A percentile compares a stretch with the other conserved stretches of the same genome.
These are phyloP conservation scores for Chiloscyllium punctatum DNA, from an alignment of 2,797 vertebrate genomes.

Conservation along the genomic window DNA sequence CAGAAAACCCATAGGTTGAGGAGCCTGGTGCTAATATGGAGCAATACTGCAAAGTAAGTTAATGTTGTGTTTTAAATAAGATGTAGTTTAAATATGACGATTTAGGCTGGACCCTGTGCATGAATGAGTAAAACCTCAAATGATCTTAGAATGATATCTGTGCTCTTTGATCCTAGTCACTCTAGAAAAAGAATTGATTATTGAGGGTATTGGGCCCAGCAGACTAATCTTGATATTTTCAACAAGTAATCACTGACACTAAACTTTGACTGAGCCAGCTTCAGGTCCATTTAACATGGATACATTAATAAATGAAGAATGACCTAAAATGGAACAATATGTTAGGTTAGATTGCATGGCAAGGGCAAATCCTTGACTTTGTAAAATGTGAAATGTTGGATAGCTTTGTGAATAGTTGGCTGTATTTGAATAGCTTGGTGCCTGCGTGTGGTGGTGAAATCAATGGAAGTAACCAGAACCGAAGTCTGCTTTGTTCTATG, in stretches of 20 bases:
- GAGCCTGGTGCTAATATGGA: neutral
- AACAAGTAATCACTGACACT: neutral
- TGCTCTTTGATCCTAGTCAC: neutral
- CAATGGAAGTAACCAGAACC: slow-evolving; percentile 27
- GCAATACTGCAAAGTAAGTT: neutral
- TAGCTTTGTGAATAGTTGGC: neutral
- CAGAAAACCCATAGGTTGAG: neutral
- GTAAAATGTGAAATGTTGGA: neutral
- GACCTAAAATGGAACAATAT: neutral
- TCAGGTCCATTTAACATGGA: neutral
- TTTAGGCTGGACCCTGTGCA: neutral
- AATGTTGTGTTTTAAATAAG: neutral
- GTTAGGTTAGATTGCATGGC: neutral
- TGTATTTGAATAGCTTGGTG: neutral
- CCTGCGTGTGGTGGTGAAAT: neutral
- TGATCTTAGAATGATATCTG: neutral
- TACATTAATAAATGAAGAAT: neutral
- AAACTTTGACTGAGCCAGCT: neutral
- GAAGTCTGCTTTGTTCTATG: slow-evolving; percentile 4
- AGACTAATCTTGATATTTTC: neutral
- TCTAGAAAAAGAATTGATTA: neutral
- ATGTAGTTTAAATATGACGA: neutral
- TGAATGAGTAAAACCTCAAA: neutral
- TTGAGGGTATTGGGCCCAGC: neutral
- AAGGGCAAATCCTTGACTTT: neutral